Evolutionary conservation across 2,113 vertebrate species (phyloP).

Genomic region (Cottus gobio): DNA sequence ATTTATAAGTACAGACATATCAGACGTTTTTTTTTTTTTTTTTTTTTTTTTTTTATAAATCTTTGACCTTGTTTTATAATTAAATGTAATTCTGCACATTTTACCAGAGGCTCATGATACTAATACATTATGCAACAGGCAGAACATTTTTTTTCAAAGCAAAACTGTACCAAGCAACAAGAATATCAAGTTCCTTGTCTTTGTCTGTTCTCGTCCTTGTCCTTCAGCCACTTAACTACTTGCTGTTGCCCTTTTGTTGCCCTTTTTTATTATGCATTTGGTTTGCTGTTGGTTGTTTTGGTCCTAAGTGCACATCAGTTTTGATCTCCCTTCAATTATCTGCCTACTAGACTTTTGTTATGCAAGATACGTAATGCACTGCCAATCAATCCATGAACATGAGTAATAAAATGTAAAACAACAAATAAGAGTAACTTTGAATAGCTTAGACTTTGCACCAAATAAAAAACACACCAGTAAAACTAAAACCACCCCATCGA

Average conservation of each 20-base stretch:
- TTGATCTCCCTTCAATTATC: neutral
- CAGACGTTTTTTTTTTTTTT: no score
- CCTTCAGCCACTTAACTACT: neutral
- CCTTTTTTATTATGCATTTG: neutral
- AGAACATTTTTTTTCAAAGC: slow-evolving; percentile 15
- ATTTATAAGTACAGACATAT: neutral
- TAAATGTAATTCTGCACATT: slow-evolving; percentile 1
- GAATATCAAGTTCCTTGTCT: neutral
- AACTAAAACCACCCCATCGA: no score
- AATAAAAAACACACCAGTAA: neutral
- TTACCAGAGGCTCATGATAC: neutral
- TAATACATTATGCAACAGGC: slow-evolving; percentile 7
- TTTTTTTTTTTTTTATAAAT: no score
- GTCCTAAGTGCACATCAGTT: neutral
- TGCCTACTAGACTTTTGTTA: neutral
- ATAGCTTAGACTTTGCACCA: neutral
- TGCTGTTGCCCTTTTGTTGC: neutral
- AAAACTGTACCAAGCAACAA: neutral
- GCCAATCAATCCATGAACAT: neutral
- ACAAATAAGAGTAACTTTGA: neutral
- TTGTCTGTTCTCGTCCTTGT: neutral
- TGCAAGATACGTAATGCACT: neutral
- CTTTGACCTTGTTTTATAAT: slow-evolving; percentile 10
- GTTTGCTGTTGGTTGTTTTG: neutral
- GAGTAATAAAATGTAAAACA: neutral